These are phyloP conservation scores for Drosophila ogumai DNA, from an alignment of 1,140 invertebrate genomes.

Conservation along the genomic window DNA sequence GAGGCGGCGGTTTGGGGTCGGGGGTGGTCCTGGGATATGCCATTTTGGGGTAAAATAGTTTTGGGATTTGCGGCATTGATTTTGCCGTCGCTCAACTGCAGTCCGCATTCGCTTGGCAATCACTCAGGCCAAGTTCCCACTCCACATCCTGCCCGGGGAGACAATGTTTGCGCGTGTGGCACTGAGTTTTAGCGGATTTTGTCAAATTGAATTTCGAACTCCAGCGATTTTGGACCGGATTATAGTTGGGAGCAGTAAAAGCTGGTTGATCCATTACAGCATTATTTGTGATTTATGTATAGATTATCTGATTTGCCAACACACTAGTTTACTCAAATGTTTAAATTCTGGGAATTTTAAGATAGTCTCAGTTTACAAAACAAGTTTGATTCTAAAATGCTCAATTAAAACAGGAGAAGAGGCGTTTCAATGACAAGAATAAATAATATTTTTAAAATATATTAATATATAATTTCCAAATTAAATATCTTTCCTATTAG, in stretches of 20 bases:
- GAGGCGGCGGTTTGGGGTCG: not conserved
- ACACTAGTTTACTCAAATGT: not conserved
- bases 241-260: constrained; percentile 15
- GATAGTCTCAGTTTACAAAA: too few relatives aligned
- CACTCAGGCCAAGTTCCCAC: constrained; percentile 55
- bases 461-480: not conserved
- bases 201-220: constrained; percentile 62
- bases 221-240: constrained; percentile 34
- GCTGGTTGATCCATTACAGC: constrained; percentile 35
- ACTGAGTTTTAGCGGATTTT: constrained; percentile 58
- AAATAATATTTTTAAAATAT: too few relatives aligned
- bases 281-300: constrained; percentile 29
- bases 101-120: constrained; percentile 57
- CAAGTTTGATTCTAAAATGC: too few relatives aligned
- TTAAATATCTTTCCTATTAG: constrained; percentile 84
- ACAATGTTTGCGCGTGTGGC: constrained; percentile 17
- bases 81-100: constrained; percentile 73
- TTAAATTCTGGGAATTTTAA: not conserved
- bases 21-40: constrained; percentile 32
- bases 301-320: constrained; percentile 16
- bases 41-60: constrained; percentile 73
- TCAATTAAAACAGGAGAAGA: too few relatives aligned
- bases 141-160: not conserved
- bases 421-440: too few relatives aligned
- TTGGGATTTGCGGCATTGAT: constrained; percentile 81